Conservation (phyloP, 2,888 invertebrate genomes). For the Dorcus parallelipipedus region DNA sequence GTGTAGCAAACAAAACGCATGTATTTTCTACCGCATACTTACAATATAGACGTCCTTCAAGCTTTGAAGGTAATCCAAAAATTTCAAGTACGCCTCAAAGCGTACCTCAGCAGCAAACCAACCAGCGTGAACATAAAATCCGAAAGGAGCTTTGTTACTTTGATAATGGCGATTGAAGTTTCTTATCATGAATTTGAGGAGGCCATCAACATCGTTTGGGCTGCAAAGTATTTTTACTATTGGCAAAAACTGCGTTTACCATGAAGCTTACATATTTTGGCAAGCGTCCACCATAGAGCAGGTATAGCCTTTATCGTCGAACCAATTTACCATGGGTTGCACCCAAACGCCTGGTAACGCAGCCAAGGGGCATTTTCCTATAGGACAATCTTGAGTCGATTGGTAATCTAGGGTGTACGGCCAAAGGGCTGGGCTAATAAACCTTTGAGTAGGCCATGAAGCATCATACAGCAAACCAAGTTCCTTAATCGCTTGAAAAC, state of each 20-base stretch:
- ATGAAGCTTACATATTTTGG: conserved; percentile 41
- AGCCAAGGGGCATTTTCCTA: conserved; percentile 53
- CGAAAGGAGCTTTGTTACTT: conserved; percentile 64
- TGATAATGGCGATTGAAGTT: conserved; percentile 66
- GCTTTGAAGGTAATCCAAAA: conserved; percentile 54
- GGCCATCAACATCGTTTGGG: conserved; percentile 49
- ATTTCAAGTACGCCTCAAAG: conserved; percentile 53
- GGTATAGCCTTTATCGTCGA: conserved; percentile 47
- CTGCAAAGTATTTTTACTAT: conserved; percentile 25
- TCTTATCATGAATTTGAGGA: conserved; percentile 56
- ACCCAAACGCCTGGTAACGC: conserved; percentile 58
- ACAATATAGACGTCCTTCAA: conserved; percentile 61
- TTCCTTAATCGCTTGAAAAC: conserved; percentile 50
- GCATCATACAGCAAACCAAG: conserved; percentile 56
- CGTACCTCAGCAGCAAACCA: conserved; percentile 57
- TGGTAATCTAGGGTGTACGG: conserved; percentile 61
- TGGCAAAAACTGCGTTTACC: no score
- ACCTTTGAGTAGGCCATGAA: conserved; percentile 55
- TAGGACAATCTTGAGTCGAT: conserved; percentile 54
- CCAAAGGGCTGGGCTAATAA: conserved; percentile 53
- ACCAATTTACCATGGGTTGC: conserved; percentile 57
- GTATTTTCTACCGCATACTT: conserved; percentile 15
- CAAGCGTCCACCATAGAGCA: conserved; percentile 61
- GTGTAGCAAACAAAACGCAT: neutral
- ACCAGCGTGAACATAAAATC: conserved; percentile 63